phyloP scores from a whole-genome alignment of 2,888 invertebrate species.

The Hirtodrosophila confusa region DNA sequence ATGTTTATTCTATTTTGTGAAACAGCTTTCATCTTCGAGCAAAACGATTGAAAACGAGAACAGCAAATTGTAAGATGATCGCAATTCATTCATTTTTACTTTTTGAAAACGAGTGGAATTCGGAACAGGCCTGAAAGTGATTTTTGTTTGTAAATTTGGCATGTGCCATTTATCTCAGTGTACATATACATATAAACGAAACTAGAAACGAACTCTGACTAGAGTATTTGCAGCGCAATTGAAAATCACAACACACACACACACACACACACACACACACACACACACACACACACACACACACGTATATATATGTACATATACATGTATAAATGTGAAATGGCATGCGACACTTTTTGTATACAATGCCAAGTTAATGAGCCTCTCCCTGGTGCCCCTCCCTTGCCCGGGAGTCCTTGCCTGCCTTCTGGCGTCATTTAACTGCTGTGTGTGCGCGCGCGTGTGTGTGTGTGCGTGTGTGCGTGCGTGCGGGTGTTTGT shows the following conservation, averaged over 20 bases:
- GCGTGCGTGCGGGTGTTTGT: not conserved
- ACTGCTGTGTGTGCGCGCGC: constrained; percentile 9
- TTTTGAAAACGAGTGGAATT: no score
- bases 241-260: constrained; percentile 46
- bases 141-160: no score
- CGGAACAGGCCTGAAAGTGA: no score
- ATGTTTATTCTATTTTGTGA: no score
- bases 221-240: constrained; percentile 51
- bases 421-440: constrained; percentile 44
- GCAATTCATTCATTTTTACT: no score
- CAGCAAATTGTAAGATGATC: no score
- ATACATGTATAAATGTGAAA: constrained; percentile 16
- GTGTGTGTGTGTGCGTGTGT: constrained; percentile 14
- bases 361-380: constrained; percentile 68
- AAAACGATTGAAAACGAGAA: no score
- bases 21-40: no score
- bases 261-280: constrained; percentile 6
- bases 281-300: constrained; percentile 5
- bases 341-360: constrained; percentile 45
- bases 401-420: constrained; percentile 14
- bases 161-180: not conserved
- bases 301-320: constrained; percentile 3
- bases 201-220: constrained; percentile 33
- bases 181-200: constrained; percentile 18
- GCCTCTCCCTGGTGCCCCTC: constrained; percentile 33